phyloP scores from a whole-genome alignment of 2,113 vertebrate genomes.

The Nothoprocta pentlandii region DNA sequence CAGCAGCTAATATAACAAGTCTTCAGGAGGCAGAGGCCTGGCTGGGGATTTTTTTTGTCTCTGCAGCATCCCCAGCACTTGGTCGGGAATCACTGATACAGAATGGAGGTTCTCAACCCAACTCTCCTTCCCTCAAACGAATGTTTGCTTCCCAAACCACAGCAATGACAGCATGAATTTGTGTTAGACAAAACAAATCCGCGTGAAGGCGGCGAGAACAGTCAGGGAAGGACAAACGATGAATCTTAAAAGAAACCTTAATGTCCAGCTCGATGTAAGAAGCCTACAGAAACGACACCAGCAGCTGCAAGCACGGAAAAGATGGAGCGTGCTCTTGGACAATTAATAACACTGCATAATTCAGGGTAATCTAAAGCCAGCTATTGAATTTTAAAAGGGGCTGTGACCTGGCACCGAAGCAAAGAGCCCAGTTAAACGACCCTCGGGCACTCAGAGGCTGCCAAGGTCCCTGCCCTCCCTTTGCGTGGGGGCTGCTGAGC shows the following conservation, averaged over 20 bases:
- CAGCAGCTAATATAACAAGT: neutral
- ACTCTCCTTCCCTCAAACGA: neutral
- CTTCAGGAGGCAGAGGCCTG: neutral
- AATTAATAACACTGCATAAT: neutral
- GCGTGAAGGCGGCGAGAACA: rapidly evolving
- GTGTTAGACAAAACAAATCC: neutral
- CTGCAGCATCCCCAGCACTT: neutral
- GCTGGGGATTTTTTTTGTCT: neutral
- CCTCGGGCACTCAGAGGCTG: neutral
- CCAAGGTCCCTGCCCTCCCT: neutral
- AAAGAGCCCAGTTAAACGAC: neutral
- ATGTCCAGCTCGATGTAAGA: neutral
- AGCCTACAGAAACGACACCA: neutral
- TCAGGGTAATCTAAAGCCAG: neutral
- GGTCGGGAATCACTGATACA: no score
- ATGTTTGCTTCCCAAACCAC: neutral
- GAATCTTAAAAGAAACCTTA: neutral
- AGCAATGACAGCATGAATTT: neutral
- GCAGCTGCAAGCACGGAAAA: neutral
- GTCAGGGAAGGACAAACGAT: neutral
- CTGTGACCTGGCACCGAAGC: neutral
- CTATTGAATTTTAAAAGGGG: neutral
- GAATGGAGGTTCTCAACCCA: neutral
- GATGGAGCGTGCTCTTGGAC: neutral
- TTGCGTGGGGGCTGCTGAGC: neutral